Evolutionary conservation across 2,797 vertebrate genomes (phyloP).

Genomic region (Arrhamphus sclerolepis): DNA sequence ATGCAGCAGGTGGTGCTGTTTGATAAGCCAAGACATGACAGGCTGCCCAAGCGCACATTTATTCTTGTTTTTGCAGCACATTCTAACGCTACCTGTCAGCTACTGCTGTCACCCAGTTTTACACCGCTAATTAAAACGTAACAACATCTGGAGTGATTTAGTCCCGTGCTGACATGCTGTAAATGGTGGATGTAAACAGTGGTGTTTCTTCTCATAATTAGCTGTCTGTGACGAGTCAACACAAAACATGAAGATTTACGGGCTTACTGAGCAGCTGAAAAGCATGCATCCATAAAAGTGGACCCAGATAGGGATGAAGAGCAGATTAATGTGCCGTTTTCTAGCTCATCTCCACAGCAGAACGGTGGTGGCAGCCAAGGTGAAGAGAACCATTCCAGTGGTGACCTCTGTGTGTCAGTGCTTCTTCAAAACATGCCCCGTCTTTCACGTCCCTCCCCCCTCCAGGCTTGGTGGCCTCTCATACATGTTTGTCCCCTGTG

Average conservation of each 20-base stretch:
- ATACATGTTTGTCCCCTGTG: constrained; percentile 13
- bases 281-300: background rate
- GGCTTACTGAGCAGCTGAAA: constrained; percentile 12
- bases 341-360: constrained; percentile 21
- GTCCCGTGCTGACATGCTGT: background rate
- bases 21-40: constrained; percentile 47
- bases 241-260: constrained; percentile 10
- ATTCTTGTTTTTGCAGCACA: constrained; percentile 1
- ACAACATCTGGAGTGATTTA: background rate
- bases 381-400: constrained; percentile 44
- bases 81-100: background rate
- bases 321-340: constrained; percentile 24
- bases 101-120: background rate
- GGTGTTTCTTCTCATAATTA: constrained; percentile 14
- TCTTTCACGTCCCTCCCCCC: constrained; percentile 15
- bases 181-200: constrained; percentile 8
- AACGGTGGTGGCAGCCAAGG: constrained; percentile 33
- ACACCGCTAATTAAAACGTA: constrained; percentile 5
- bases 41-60: background rate
- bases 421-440: constrained; percentile 40
- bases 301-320: constrained; percentile 5
- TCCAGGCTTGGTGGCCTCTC: constrained; percentile 3
- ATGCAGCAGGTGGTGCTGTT: constrained; percentile 67
- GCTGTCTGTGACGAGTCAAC: constrained; percentile 11
- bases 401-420: constrained; percentile 57